phyloP scores from a whole-genome alignment of 2,113 vertebrate genomes.

The Sakesphorus luctuosus region DNA sequence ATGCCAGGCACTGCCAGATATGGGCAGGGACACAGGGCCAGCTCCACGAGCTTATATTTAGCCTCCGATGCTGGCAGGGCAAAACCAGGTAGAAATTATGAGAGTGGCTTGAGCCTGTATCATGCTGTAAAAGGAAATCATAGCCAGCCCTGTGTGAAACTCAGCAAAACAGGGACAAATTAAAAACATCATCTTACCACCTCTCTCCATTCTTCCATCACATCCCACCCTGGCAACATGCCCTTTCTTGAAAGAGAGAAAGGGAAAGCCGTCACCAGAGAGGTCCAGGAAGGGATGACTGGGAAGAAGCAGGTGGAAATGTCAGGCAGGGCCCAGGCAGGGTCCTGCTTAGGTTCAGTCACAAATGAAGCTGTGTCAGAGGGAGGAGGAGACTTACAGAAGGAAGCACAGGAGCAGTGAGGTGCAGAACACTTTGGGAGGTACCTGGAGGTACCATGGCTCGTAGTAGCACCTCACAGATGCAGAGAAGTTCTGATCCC shows the following conservation, averaged over 20 bases:
- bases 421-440: background rate
- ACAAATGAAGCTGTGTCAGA: too few relatives aligned
- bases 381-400: background rate
- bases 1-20: constrained; percentile 45
- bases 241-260: background rate
- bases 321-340: background rate
- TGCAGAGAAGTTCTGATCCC: rapidly evolving
- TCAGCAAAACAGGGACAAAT: background rate
- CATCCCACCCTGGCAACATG: rapidly evolving
- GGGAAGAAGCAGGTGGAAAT: background rate
- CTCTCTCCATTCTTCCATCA: background rate
- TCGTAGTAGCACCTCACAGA: background rate
- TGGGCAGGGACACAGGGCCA: background rate
- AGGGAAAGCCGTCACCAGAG: background rate
- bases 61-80: constrained; percentile 14
- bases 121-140: background rate
- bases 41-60: constrained; percentile 53
- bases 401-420: background rate
- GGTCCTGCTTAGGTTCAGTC: background rate
- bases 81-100: background rate
- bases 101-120: background rate
- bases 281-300: background rate
- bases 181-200: background rate
- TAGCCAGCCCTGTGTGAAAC: background rate
- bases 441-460: background rate